Percentiles rank a stretch among this genome's conserved stretches.
phyloP scores from a whole-genome alignment of 2,113 vertebrate species.

The Donacobius atricapilla region DNA sequence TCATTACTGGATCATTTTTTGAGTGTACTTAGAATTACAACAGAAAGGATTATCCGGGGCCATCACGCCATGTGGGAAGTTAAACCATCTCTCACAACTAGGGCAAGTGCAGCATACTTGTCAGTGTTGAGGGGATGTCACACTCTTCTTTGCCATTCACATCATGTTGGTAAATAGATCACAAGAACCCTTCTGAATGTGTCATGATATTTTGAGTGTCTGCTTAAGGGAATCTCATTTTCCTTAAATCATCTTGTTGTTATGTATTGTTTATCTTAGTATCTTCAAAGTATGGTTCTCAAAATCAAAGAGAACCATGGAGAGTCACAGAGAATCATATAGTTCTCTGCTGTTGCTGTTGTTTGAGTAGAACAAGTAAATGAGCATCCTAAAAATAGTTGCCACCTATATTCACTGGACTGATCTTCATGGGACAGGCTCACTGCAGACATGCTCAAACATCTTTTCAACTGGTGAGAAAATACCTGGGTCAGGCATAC shows the following conservation, averaged over 20 bases:
- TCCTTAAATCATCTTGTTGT: not conserved
- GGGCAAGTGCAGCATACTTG: not conserved
- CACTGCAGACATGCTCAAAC: not conserved
- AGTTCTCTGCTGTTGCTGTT: not conserved
- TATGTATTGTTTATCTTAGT: not conserved
- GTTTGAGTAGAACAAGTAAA: not conserved
- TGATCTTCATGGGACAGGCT: not conserved
- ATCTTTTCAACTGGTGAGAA: not conserved
- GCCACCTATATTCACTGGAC: not conserved
- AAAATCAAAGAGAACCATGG: not conserved
- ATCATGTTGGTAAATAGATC: not conserved
- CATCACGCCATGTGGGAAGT: not conserved
- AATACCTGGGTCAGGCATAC: not conserved
- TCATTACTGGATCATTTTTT: not conserved
- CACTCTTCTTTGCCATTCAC: not conserved
- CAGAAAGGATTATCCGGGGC: not conserved
- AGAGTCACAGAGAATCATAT: not conserved
- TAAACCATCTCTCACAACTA: not conserved
- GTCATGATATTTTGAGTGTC: not conserved
- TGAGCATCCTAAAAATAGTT: not conserved
- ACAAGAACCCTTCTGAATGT: not conserved
- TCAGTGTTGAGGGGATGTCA: not conserved
- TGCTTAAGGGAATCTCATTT: not conserved
- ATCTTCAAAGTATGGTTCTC: not conserved
- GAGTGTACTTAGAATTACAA: not conserved